Evolutionary conservation across 2,888 invertebrate species (phyloP).

Genomic region (Cephalotes varians): DNA sequence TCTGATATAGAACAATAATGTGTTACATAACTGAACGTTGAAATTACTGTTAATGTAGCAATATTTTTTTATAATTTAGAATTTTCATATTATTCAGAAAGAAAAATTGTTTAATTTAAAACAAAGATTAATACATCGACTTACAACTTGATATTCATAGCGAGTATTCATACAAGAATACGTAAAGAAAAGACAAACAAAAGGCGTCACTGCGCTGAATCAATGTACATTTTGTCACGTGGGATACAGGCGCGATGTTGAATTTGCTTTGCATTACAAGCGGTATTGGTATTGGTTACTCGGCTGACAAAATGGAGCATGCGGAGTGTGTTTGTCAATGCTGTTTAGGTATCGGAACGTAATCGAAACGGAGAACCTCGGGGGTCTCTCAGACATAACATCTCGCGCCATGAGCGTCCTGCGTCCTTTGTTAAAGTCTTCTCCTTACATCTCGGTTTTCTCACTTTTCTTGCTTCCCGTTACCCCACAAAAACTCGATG

Average conservation of each 20-base stretch:
- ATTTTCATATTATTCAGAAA: not conserved
- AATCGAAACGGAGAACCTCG: conserved; percentile 80
- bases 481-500: conserved; percentile 10
- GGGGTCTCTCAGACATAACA: conserved; percentile 80
- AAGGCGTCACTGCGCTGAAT: conserved; percentile 48
- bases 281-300: conserved; percentile 53
- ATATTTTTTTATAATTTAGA: not conserved
- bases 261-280: conserved; percentile 47
- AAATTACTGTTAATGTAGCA: not conserved
- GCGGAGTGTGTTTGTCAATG: conserved; percentile 69
- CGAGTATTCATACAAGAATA: not conserved
- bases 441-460: conserved; percentile 43
- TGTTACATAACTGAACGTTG: not conserved
- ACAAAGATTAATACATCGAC: not conserved
- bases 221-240: conserved; percentile 48
- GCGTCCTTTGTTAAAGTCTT: conserved; percentile 48
- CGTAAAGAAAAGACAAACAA: not conserved
- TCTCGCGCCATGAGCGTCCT: conserved; percentile 61
- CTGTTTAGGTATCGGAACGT: conserved; percentile 74
- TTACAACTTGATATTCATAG: not conserved
- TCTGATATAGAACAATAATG: not conserved
- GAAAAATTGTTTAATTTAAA: not conserved
- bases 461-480: conserved; percentile 30
- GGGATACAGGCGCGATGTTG: conserved; percentile 50
- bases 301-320: conserved; percentile 39